phyloP scores from a whole-genome alignment of 2,888 invertebrate genomes.

The Abscondita cerata region DNA sequence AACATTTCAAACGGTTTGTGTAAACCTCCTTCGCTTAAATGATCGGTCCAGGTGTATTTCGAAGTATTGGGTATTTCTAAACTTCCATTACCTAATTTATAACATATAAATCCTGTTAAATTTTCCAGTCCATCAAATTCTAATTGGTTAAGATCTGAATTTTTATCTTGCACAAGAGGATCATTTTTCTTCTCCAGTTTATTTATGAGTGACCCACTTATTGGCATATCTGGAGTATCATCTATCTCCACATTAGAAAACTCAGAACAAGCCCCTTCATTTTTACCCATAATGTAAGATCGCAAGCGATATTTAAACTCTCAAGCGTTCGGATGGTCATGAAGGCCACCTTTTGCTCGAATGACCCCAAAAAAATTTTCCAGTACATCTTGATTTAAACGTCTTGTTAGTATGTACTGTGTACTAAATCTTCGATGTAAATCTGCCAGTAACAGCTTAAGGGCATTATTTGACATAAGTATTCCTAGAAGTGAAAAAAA shows the following conservation, averaged over 20 bases:
- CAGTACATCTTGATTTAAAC: slow-evolving; percentile 33
- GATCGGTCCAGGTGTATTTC: background rate
- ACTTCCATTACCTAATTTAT: slow-evolving; percentile 13
- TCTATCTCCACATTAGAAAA: too few species aligned
- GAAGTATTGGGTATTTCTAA: background rate
- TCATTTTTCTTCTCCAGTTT: background rate
- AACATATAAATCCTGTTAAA: slow-evolving; percentile 36
- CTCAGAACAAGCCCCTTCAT: slow-evolving; percentile 18
- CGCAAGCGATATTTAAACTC: slow-evolving; percentile 39
- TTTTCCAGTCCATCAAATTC: slow-evolving; percentile 36
- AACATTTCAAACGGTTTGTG: background rate
- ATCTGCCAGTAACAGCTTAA: slow-evolving; percentile 25
- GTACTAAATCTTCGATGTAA: slow-evolving; percentile 24
- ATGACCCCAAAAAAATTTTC: slow-evolving; percentile 33
- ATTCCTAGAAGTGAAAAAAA: slow-evolving; percentile 21
- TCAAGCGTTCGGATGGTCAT: too few species aligned
- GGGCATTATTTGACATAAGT: slow-evolving; percentile 28
- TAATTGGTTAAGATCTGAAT: background rate
- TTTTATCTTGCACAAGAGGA: background rate
- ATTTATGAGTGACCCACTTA: background rate
- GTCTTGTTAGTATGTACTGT: slow-evolving; percentile 35
- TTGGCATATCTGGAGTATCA: slow-evolving; percentile 18
- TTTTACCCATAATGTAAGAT: slow-evolving; percentile 35
- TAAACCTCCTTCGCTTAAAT: too few species aligned
- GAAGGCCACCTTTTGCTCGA: slow-evolving; percentile 20